Conservation (phyloP, 2,888 invertebrate genomes). For the Ditula angustiorana region DNA sequence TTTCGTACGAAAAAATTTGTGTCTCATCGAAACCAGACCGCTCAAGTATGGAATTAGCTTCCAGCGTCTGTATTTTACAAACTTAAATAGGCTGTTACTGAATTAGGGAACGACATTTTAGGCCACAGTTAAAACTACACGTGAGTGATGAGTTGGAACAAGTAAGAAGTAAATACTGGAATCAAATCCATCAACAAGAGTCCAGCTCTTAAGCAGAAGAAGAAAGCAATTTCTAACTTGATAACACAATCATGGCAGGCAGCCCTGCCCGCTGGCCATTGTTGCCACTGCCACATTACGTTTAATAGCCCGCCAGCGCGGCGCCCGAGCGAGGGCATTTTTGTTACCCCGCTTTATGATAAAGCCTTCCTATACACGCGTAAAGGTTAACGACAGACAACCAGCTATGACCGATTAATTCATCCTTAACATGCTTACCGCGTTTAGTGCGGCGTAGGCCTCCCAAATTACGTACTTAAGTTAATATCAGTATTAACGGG, state of each 20-base stretch:
- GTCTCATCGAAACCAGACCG: no score
- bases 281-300: conserved; percentile 29
- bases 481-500: conserved; percentile 22
- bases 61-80: no score
- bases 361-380: conserved; percentile 48
- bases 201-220: no score
- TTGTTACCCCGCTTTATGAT: conserved; percentile 53
- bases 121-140: no score
- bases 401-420: conserved; percentile 37
- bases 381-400: conserved; percentile 56
- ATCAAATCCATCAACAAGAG: no score
- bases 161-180: no score
- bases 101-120: no score
- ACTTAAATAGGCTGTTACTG: no score
- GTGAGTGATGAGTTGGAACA: no score
- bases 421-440: conserved; percentile 30
- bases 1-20: no score
- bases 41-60: no score
- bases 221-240: background rate
- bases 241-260: background rate
- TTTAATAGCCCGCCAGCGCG: conserved; percentile 66
- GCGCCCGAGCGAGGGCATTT: conserved; percentile 62
- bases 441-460: conserved; percentile 24
- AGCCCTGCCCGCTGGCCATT: conserved; percentile 12
- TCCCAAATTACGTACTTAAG: conserved; percentile 27